These are phyloP conservation scores for Branchellion lobata DNA, from an alignment of 2,888 invertebrate species.

Conservation along the genomic window DNA sequence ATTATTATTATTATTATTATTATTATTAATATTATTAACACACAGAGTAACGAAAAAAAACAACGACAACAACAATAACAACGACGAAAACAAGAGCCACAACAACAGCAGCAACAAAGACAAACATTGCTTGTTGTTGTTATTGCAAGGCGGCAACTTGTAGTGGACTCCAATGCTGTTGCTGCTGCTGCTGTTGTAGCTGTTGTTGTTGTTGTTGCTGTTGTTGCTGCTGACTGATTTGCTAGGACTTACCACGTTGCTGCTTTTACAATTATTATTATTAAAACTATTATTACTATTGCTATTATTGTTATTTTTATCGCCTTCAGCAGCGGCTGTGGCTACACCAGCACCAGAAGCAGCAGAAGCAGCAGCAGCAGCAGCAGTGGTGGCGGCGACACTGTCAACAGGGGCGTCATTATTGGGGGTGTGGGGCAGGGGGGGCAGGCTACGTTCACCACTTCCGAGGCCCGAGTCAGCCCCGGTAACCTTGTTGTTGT, in stretches of 20 bases:
- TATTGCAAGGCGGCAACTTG: too few relatives aligned
- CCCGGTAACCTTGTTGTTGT: not conserved
- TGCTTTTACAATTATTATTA: not conserved
- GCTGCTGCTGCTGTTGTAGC: too few relatives aligned
- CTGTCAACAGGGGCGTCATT: not conserved
- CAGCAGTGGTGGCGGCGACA: not conserved
- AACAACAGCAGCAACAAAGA: too few relatives aligned
- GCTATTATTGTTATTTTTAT: not conserved
- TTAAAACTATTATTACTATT: not conserved
- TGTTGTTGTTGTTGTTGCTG: too few relatives aligned
- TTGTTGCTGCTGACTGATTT: too few relatives aligned
- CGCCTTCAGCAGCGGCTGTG: not conserved
- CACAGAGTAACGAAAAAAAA: too few relatives aligned
- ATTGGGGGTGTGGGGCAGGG: slow-evolving; percentile 20
- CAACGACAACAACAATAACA: too few relatives aligned
- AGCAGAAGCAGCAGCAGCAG: not conserved
- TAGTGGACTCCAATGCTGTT: too few relatives aligned
- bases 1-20: not conserved
- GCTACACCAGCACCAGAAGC: too few relatives aligned
- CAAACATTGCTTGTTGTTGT: too few relatives aligned
- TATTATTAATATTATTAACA: not conserved
- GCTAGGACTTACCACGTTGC: too few relatives aligned
- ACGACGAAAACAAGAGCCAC: too few relatives aligned
- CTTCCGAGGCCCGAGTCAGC: slow-evolving; percentile 34
- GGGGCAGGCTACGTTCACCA: slow-evolving; percentile 42